Conservation (phyloP, 1,140 invertebrate species). For the Sesamia nonagrioides region DNA sequence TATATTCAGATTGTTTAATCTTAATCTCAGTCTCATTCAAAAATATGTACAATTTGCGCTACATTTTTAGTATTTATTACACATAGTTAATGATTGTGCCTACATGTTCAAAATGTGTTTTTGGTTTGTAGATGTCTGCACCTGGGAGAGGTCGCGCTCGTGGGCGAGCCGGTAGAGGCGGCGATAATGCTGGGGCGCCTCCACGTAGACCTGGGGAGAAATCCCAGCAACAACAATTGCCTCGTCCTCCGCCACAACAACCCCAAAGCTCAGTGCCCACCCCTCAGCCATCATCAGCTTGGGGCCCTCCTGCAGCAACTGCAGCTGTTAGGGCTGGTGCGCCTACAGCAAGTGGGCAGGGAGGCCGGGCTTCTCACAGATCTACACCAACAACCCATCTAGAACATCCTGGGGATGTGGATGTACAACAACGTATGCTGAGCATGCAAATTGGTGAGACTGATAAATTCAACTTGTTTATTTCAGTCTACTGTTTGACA, state of each 20-base stretch:
- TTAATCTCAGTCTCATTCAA: too few relatives aligned
- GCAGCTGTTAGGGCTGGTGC: slow-evolving; percentile 73
- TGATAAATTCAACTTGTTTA: too few relatives aligned
- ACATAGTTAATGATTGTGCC: too few relatives aligned
- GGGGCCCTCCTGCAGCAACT: slow-evolving; percentile 69
- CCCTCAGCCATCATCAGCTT: slow-evolving; percentile 75
- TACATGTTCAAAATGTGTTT: not conserved
- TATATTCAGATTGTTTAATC: too few relatives aligned
- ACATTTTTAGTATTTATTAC: too few relatives aligned
- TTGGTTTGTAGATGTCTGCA: slow-evolving; percentile 64
- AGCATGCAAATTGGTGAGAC: slow-evolving; percentile 69
- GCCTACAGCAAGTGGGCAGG: slow-evolving; percentile 62
- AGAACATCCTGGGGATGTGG: slow-evolving; percentile 80
- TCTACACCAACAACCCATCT: slow-evolving; percentile 63
- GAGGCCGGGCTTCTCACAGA: slow-evolving; percentile 73
- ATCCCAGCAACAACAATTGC: slow-evolving; percentile 20
- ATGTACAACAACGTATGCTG: slow-evolving; percentile 76
- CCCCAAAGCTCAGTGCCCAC: slow-evolving; percentile 57
- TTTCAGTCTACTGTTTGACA: too few relatives aligned
- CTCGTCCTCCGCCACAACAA: slow-evolving; percentile 55
- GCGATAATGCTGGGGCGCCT: slow-evolving; percentile 54
- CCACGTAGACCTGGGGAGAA: slow-evolving; percentile 71
- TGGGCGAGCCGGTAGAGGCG: slow-evolving; percentile 70
- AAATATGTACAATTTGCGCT: too few relatives aligned
- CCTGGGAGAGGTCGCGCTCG: slow-evolving; percentile 68